phyloP scores from a whole-genome alignment of 53 echinoderm and acorn worm species.

The Paracentrotus lividus region DNA sequence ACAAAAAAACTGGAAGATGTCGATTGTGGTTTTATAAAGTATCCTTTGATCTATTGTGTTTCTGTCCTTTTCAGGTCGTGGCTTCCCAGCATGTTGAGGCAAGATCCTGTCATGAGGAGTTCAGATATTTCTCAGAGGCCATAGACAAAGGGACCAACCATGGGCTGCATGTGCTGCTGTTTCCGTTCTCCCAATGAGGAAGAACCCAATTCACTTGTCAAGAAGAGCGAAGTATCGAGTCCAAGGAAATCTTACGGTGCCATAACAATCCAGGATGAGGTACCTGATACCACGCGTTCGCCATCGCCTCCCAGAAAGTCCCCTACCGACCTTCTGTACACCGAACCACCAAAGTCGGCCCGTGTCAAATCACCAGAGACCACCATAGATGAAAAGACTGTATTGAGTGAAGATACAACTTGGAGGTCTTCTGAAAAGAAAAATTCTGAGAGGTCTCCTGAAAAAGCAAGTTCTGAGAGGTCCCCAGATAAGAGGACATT shows the following conservation, averaged over 20 bases:
- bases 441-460: too few species aligned
- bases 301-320: conserved; percentile 27
- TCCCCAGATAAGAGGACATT: conserved; percentile 11
- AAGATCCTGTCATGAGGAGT: background rate
- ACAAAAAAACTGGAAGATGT: background rate
- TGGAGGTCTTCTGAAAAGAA: too few species aligned
- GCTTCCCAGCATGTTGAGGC: background rate
- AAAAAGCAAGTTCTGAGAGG: background rate
- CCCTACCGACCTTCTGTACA: conserved; percentile 32
- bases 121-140: conserved; percentile 23
- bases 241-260: conserved; percentile 58
- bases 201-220: conserved; percentile 18
- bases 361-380: conserved; percentile 39
- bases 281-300: background rate
- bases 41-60: conserved; percentile 32
- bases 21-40: background rate
- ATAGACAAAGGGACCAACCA: conserved; percentile 41
- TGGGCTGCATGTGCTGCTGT: conserved; percentile 64
- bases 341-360: conserved; percentile 30
- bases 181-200: background rate
- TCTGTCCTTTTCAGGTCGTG: background rate
- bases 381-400: background rate
- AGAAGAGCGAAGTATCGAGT: background rate
- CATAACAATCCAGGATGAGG: conserved; percentile 3
- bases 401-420: too few species aligned